Evolutionary conservation across 1,140 invertebrate species (phyloP).

Genomic region (Drosophila nasuta): DNA sequence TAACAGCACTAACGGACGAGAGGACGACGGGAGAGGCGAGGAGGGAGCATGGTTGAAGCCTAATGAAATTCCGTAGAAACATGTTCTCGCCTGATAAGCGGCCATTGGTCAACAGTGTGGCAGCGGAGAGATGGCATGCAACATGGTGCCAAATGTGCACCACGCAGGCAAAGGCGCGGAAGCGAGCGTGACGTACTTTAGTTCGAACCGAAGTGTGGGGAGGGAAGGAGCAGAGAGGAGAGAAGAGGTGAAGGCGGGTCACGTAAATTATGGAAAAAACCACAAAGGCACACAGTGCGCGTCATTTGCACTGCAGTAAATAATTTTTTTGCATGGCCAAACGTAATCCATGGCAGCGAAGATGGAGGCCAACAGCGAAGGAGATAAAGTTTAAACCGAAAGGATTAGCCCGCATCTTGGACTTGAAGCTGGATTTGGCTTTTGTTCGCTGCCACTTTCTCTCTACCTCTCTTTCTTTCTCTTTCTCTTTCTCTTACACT

Average conservation of each 20-base stretch:
- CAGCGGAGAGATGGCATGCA: slow-evolving; percentile 50
- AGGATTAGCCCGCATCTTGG: slow-evolving; percentile 37
- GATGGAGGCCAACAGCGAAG: not conserved
- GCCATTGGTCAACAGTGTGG: slow-evolving; percentile 75
- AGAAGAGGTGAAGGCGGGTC: not conserved
- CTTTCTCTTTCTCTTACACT: too few species aligned
- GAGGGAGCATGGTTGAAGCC: slow-evolving; percentile 39
- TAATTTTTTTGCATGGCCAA: slow-evolving; percentile 65
- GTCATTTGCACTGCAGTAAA: slow-evolving; percentile 75
- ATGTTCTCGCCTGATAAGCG: slow-evolving; percentile 84
- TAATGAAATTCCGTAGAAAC: slow-evolving; percentile 83
- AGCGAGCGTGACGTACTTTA: slow-evolving; percentile 67
- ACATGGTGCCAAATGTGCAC: slow-evolving; percentile 71
- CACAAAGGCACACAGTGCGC: slow-evolving; percentile 66
- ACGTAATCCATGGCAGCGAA: slow-evolving; percentile 14
- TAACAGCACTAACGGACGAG: slow-evolving; percentile 24
- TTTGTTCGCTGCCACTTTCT: slow-evolving; percentile 1
- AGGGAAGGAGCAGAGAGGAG: slow-evolving; percentile 8
- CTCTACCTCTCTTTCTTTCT: not conserved
- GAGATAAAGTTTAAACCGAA: slow-evolving; percentile 15
- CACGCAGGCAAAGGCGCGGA: slow-evolving; percentile 72
- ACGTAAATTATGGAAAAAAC: slow-evolving; percentile 62
- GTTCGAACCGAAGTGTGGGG: not conserved
- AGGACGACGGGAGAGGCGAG: too few species aligned
- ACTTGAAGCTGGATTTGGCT: slow-evolving; percentile 1